Conservation (phyloP, 1,140 invertebrate genomes). For the Dinoponera quadriceps region DNA sequence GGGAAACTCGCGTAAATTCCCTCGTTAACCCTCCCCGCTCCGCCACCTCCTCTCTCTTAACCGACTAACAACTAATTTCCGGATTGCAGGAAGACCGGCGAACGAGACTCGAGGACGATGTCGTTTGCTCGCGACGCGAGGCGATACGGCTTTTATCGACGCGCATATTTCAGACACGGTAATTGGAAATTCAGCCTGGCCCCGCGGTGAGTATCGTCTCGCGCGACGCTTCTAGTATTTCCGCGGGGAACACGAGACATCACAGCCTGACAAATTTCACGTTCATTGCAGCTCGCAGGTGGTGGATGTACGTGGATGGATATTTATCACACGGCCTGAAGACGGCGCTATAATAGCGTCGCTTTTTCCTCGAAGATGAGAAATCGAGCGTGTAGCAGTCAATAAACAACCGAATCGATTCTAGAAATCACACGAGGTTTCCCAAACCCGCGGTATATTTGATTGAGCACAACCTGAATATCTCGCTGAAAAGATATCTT, state of each 20-base stretch:
- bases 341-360: too few species aligned
- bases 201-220: background rate
- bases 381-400: too few species aligned
- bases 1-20: slow-evolving; percentile 66
- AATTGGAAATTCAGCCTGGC: background rate
- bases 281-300: too few species aligned
- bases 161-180: background rate
- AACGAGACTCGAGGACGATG: background rate
- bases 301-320: too few species aligned
- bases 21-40: slow-evolving; percentile 61
- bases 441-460: too few species aligned
- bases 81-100: slow-evolving; percentile 21
- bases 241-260: background rate
- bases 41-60: slow-evolving; percentile 24
- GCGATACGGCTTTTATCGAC: slow-evolving; percentile 10
- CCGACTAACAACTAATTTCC: slow-evolving; percentile 46
- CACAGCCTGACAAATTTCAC: background rate
- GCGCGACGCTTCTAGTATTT: background rate
- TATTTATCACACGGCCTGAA: too few species aligned
- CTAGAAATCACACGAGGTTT: too few species aligned
- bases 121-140: background rate
- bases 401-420: too few species aligned
- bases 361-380: too few species aligned
- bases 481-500: too few species aligned
- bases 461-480: too few species aligned